Evolutionary conservation across 2,113 vertebrate genomes (phyloP), one percentile per base, ranked within the genome.

Genomic region (Chamaetylas fuelleborni): DNA sequence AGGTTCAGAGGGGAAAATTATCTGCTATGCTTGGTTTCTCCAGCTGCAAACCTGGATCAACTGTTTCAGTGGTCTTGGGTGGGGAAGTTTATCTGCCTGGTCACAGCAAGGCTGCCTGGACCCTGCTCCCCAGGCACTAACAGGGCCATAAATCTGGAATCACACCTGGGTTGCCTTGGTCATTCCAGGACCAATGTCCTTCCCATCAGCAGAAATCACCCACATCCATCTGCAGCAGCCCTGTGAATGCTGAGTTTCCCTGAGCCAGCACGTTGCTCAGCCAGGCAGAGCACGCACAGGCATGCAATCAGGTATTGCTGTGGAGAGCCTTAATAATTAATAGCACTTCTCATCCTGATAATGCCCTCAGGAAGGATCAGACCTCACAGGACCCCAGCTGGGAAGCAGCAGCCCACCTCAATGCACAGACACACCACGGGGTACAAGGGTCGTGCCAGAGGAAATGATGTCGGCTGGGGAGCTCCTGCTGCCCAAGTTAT

Each of bases 261-360:
- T 78, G 89, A 95, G 88, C 82, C 95, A 90, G 94, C 93, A 83
- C 18, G 2, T 10, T 45, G 66, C 91, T 86, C 78, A 80, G 87
- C 62, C 70, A 25, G 33, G 54, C 87, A 69, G n/a, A 69, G 70
- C 86, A 81, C 0, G 3, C 93, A 60, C 0, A 1, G 88, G 53
- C 70, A 43, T 6, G 56, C 65, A 22, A 56, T 85, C 26, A 38
- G 87, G 90, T 80, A 90, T 86, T 6, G 0, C 56, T 40, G 43
- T 9, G 81, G 74, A 95, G 89, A 92, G 51, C 67, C 71, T 96
- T 31, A 95, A 96, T 95, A 95, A 95, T 95, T 95, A 89, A 96
- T 77, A 67, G 79, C 85, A 24, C 16, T 93, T 81, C 88, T 84
- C 87, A 86, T 73, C 43, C 90, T 42, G 56, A 86, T 88, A 73